Base-by-base conservation (phyloP, 1,140 invertebrate genomes). In the Harpegnathos saltator region DNA sequence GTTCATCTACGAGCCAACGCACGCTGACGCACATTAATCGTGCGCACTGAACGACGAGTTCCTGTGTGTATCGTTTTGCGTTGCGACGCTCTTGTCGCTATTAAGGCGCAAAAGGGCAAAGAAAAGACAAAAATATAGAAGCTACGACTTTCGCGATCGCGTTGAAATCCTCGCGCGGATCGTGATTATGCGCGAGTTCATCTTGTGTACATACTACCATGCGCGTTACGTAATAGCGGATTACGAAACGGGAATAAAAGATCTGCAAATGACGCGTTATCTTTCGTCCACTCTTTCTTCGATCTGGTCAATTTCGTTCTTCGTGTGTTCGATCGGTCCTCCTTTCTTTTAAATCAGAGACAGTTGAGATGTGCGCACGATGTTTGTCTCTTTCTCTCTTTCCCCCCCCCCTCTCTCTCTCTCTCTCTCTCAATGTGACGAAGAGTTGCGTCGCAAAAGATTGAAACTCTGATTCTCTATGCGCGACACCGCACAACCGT, bases 1-100 rank as follows among this genome's bases (percentile, higher is more conserved):
- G 65, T 80, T 80, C 52, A 80, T 80, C 75, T 80, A 80, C 12
- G 33, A 78, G 50, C 63, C 63, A 78, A 58, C 52, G 54, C 24
- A 80, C 65, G 52, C 33, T 59, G 75, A 69, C 75, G 75, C 29
- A 56, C 24, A 71, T 80, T 58, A 58, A 80, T 80, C 52, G 33
- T 17, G 5, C 63, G 33, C 12, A 56, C 14, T 69, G 65, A 80
- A 26, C 29, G 29, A 66, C 29, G 24, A 56, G 50, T 69, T 77
- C 29, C 75, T 80, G 33, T 24, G 58, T 80, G 69, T 80, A 78
- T 22, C 1, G 22, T 33, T 17, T 68, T 44, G 33, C 19, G 33
- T 58, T n/a, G n/a, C 22, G 33, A 80, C 44, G 48, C 0, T 80
- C 22, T 58, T 58, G 52, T 44, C 33, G 22, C 2, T 80, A 58